Evolutionary conservation across 2,888 invertebrate species (phyloP).

Genomic region (Dione vanillae): DNA sequence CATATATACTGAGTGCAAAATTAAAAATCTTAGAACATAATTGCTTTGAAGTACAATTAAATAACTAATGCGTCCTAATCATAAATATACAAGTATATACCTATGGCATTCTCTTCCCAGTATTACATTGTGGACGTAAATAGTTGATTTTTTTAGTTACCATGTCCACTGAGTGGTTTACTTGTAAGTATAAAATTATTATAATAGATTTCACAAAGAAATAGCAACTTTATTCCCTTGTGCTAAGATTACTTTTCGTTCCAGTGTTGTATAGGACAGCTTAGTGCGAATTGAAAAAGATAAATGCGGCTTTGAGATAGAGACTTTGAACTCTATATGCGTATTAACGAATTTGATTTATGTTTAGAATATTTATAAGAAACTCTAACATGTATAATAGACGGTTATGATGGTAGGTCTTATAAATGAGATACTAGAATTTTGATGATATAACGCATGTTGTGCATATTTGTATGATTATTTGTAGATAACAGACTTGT

Average conservation of each 20-base stretch:
- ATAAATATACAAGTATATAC: neutral
- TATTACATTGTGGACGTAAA: slow-evolving; percentile 48
- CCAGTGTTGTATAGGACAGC: neutral
- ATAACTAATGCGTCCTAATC: too few relatives aligned
- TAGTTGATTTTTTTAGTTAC: slow-evolving; percentile 43
- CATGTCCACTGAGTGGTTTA: slow-evolving; percentile 35
- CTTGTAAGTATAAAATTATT: slow-evolving; percentile 28
- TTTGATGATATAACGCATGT: neutral
- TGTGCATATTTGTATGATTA: too few relatives aligned
- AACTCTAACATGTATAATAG: slow-evolving; percentile 1
- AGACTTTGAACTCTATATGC: slow-evolving; percentile 16
- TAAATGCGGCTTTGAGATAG: slow-evolving; percentile 19
- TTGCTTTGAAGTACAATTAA: too few relatives aligned
- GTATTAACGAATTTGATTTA: slow-evolving; percentile 16
- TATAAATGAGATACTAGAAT: neutral
- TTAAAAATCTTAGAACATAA: too few relatives aligned
- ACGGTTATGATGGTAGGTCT: neutral
- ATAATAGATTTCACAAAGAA: slow-evolving; percentile 19
- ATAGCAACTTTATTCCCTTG: neutral
- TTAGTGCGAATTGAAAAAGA: slow-evolving; percentile 20
- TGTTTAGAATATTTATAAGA: neutral
- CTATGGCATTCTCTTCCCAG: slow-evolving; percentile 19
- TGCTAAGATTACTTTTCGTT: neutral
- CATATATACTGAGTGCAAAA: too few relatives aligned
- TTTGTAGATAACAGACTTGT: too few relatives aligned